Base-by-base conservation (phyloP, 2,888 invertebrate genomes). In the Strigamia crassipes region DNA sequence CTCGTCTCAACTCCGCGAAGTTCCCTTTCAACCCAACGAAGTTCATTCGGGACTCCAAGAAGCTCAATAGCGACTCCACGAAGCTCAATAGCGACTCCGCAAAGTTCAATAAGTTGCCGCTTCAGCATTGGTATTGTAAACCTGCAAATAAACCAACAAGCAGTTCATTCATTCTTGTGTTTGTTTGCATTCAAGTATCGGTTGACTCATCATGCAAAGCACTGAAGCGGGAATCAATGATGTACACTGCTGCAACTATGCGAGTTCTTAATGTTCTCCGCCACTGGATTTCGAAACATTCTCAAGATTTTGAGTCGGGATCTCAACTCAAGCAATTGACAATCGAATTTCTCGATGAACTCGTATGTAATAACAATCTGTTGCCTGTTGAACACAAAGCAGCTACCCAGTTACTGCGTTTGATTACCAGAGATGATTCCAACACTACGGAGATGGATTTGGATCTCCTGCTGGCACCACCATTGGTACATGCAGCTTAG, bases 241-340 rank as follows among this genome's bases (percentile, higher is more conserved):
- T 96, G 87, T 95, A 94, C 73, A 95, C 95, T 6, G 96, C 96
- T n/a, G 96, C 96, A 82, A 96, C 96, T 0, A 96, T 96, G 96
- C 89, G 96, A 83, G 96, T 96, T 0, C 90, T 96, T 0, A 96
- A 95, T 87, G 96, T 96, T 1, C 89, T 96, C 78, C 91, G 95
- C 83, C 96, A 96, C 87, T 96, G 96, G 96, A 93, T 95, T 42
- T 94, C 94, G 0, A 96, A 96, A 88, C 96, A 96, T 87, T 92
- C 94, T 0, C 94, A 94, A 88, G 95, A 96, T 87, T 96, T 96
- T 88, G 94, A 94, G 89, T 91, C 91, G 15, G 93, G 95, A 86
- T 91, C 91, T 66, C 91, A 91, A 81, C 90, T 96, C 82, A 93
- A 94, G 84, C 91, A 91, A 31, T 89, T 94, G 85, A 94, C 96